Evolutionary conservation across 2,797 vertebrate species (phyloP), one percentile per base, ranked within the genome.

Genomic region (Lindbergichthys nudifrons): DNA sequence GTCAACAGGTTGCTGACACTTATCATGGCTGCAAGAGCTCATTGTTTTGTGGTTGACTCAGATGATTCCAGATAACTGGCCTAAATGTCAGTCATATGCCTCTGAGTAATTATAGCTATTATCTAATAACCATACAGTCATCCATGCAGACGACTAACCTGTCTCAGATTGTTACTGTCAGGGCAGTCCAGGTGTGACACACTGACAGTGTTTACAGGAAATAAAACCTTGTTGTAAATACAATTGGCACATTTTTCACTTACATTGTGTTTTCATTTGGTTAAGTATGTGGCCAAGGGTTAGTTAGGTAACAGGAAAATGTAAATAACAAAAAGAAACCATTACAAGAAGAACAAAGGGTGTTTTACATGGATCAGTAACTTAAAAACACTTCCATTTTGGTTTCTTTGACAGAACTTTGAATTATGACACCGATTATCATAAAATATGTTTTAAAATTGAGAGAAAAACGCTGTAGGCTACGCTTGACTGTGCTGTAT

Each of bases 1-100:
- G 82, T 88, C 80, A 87, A 84, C 89, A 90, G 82, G 81, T 84
- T 88, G 85, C 88, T 88, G 85, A 87, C 81, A n/a, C 30, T 46
- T 61, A 10, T 39, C 16, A 18, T 16, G 6, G 3, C 32, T 57
- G 47, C 32, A 32, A 11, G 66, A 26, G 6, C 66, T 63, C 52
- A 71, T 84, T 86, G 81, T 82, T 70, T 41, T 26, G 30, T 11
- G 47, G 4, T 50, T 0, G 16, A 52, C 50, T 75, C 70, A 53
- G 52, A 79, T 4, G 4, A 61, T 47, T 69, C 36, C 42, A 36
- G n/a, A 8, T 10, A 18, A 41, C 46, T 15, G 54, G 12, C 26
- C 61, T 52, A 6, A 60, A 57, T 70, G 52, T 56, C 41, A 52
- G 36, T 73, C 68, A 77, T 43, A 41, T 43, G 19, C 16, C 7